Evolutionary conservation across 2,888 invertebrate genomes (phyloP), one percentile per base, ranked within the genome.

Genomic region (Stictocephala bisonia): DNA sequence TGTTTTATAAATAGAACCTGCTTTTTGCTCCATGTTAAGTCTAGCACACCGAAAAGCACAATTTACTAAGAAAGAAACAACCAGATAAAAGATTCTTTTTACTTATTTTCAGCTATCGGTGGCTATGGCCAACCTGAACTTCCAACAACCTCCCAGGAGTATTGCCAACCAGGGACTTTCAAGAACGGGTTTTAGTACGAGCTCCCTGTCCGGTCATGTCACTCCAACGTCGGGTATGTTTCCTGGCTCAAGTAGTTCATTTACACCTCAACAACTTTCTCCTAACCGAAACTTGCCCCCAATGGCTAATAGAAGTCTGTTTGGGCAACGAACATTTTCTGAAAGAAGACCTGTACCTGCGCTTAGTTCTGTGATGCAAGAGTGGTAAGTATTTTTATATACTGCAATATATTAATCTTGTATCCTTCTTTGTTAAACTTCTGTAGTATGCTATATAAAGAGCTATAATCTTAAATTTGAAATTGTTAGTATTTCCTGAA

Each of bases 41-140:
- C 1, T 24, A 50, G 50, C 50, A 50, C 24, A 50, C 20, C 20
- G 20, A 11, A n/a, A 24, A 44, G 44, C 3, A 44, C 27, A 3
- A 24, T 71, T 71, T 58, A 56, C 40, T n/a, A n/a, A n/a, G 6
- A 9, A 15, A 13, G n/a, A 6, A 50, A 50, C 18, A 9, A 50
- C n/a, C 7, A 15, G 7, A 15, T 9, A 9, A 9, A 50, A 7
- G 9, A 9, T 18, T 56, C 9, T 29, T 15, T 64, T 18, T 40
- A 26, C n/a, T 26, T 35, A 3, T 18, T 64, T 24, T 15, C 20
- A 66, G 50, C 29, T 69, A n/a, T 70, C 20, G 75, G 86, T 88
- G 93, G 93, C 91, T 90, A 94, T 95, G 94, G 94, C 94, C 88
- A 94, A 94, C 90, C 90, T 94, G 90, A 94, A 94, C 88, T 93